Evolutionary conservation across 2,113 vertebrate genomes (phyloP).

Genomic region (Macheiramphus alcinus): DNA sequence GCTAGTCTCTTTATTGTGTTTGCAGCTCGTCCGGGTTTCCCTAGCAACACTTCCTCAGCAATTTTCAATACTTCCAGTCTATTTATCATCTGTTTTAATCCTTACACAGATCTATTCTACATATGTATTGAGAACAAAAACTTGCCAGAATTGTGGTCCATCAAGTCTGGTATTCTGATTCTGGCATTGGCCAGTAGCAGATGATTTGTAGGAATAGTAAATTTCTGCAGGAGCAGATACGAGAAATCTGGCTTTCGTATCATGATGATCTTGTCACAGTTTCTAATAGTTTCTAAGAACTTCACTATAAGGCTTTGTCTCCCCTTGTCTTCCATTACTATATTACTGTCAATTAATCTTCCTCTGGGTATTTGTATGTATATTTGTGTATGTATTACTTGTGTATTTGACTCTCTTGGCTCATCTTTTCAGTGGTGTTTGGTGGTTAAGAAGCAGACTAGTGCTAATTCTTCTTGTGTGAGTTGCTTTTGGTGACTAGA

Average conservation of each 20-base stretch:
- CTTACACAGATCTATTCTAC: background rate
- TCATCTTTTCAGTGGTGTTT: background rate
- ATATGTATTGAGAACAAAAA: background rate
- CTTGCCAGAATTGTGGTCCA: background rate
- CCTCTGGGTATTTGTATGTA: background rate
- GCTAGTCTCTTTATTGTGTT: background rate
- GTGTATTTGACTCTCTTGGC: background rate
- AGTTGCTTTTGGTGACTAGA: background rate
- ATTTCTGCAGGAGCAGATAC: background rate
- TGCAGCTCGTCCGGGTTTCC: background rate
- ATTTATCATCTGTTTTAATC: background rate
- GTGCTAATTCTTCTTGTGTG: background rate
- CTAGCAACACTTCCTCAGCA: background rate
- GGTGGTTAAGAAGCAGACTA: background rate
- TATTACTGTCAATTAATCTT: background rate
- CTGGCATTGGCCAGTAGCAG: background rate
- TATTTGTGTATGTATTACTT: background rate
- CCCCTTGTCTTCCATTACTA: background rate
- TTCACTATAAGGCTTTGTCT: background rate
- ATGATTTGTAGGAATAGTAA: background rate
- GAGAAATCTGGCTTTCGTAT: background rate
- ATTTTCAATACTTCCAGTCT: background rate
- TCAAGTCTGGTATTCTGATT: background rate
- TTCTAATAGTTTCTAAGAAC: background rate
- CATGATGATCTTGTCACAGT: background rate